Base-by-base conservation (phyloP, 1,140 invertebrate genomes). In the Euura lappo region DNA sequence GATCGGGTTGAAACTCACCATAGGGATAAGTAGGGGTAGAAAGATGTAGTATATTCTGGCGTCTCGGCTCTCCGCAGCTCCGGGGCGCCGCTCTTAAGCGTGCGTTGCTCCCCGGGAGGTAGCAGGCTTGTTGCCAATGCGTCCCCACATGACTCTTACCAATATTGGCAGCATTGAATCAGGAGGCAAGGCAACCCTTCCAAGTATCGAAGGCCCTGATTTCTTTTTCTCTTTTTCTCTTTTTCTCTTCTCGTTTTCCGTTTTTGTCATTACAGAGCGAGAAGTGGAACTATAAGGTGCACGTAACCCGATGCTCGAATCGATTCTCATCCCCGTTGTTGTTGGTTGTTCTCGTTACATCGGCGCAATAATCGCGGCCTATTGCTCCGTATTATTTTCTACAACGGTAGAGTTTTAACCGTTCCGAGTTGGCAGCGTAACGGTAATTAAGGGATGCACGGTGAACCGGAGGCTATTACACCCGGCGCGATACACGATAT, bases 91-190 rank as follows among this genome's bases (percentile, higher is more conserved):
- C 47, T 51, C 47, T 51, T n/a, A 51, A 51, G 47, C 47, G 47
- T 51, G 47, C 47, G n/a, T 51, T 51, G 47, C 47, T 2, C 11
- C 47, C 47, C 47, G 47, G 47, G 47, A 51, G 47, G 47, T 7
- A 51, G 47, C 7, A 7, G 47, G n/a, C 2, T 51, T 7, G 47
- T n/a, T 51, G 47, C 47, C 47, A 51, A 51, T 2, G 47, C 47
- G 47, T n/a, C 7, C 47, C 11, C 47, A 7, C 47, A n/a, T 51
- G n/a, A 7, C 47, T 51, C 47, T 51, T 51, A 51, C 47, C 47
- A n/a, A 51, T 51, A 51, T 51, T 51, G 47, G 47, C 47, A 51
- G 47, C 47, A 51, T 51, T 51, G 47, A 51, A 51, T 51, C 47
- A 51, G 7, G 7, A n/a, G 47, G 7, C 28, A 28, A n/a, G 47